Base-by-base conservation (phyloP, 2,888 invertebrate genomes). In the Andrena hattorfiana region DNA sequence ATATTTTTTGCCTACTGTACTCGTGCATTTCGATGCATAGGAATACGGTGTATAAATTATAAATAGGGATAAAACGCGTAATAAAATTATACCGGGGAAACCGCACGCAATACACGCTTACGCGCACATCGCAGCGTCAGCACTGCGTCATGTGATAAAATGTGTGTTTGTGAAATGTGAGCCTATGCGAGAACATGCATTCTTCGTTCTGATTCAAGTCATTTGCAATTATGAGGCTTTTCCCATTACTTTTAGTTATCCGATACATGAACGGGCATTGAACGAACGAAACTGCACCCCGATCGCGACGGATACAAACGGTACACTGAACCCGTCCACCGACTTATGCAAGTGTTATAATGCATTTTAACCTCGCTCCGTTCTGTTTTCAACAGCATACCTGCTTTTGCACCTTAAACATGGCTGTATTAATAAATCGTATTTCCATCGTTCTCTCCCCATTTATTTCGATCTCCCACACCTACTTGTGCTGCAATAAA, bases 141-240 rank as follows among this genome's bases (percentile, higher is more conserved):
- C 42, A 77, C 60, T 73, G 82, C 73, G 77, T 81, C 73, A 74
- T 73, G 72, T 81, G 71, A 30, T 67, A 30, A 20, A 62, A 49
- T 23, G 16, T 66, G 74, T 66, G 77, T 80, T 74, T 72, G 76
- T 70, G 75, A 63, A 23, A 56, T 80, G 79, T 76, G 78, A 74
- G n/a, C 48, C 30, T 63, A 76, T 64, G 23, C 20, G 69, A 64
- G 69, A 64, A 75, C 70, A 83, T 84, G 81, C 64, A 74, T 60
- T 76, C 81, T 75, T 72, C 75, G 72, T 77, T 70, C 70, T 72
- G 73, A 84, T 77, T 77, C 75, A 74, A 84, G 83, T 84, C 85
- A 77, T 72, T 76, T 51, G 35, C 72, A 81, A 81, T 78, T 84
- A 85, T 85, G 81, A 76, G 32, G 62, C 56, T 64, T 77, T 71